Evolutionary conservation across 37 sponge, comb jelly and placozoan species (phyloP).

Genomic region (Oscarella lobularis): DNA sequence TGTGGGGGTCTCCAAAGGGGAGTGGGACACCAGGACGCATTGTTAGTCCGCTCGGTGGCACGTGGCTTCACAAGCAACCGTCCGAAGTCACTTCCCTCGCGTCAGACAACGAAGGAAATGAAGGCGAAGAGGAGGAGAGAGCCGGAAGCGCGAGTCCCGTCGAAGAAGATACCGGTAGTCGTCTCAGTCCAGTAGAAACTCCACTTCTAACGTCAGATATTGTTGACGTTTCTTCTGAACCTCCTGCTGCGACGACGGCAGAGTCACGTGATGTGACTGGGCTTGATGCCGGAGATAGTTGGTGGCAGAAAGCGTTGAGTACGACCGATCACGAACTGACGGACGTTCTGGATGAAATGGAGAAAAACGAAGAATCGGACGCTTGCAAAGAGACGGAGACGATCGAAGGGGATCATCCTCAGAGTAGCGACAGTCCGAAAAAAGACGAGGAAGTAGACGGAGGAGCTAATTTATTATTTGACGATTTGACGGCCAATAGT

Average conservation of each 20-base stretch:
- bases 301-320: slow-evolving; percentile 14
- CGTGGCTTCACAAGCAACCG: not conserved
- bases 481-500: too few relatives aligned
- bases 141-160: not conserved
- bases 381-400: not conserved
- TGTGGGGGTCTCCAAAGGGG: not conserved
- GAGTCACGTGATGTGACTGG: not conserved
- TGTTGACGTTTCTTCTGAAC: not conserved
- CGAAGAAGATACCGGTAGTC: not conserved
- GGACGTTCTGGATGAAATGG: slow-evolving; percentile 6
- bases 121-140: not conserved
- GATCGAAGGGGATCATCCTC: too few relatives aligned
- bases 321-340: slow-evolving; percentile 3
- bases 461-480: too few relatives aligned
- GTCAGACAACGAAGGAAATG: not conserved
- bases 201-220: not conserved
- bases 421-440: too few relatives aligned
- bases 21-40: not conserved
- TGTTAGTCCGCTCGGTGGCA: not conserved
- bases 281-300: slow-evolving; percentile 4
- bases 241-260: not conserved
- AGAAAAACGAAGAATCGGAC: not conserved
- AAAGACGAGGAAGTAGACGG: too few relatives aligned
- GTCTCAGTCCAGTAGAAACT: too few relatives aligned
- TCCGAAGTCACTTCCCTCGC: not conserved